Conservation (phyloP, 2,797 vertebrate genomes). For the Rhinophrynus dorsalis region DNA sequence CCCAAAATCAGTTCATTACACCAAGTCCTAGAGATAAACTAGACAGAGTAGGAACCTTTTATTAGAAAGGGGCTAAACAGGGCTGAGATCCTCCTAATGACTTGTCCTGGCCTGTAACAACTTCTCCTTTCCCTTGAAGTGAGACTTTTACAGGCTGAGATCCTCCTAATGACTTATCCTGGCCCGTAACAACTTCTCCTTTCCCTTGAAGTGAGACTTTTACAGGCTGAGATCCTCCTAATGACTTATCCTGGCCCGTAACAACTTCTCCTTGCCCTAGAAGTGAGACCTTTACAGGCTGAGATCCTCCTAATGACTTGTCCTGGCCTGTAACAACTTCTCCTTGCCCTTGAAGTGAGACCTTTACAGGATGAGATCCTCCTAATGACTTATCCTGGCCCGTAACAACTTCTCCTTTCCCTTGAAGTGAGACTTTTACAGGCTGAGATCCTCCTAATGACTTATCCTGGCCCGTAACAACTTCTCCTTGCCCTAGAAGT, state of each 20-base stretch:
- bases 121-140: background rate
- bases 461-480: too few species aligned
- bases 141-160: slow-evolving; percentile 6
- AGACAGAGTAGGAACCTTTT: background rate
- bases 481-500: background rate
- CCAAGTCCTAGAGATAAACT: background rate
- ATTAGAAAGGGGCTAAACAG: too few species aligned
- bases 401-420: slow-evolving; percentile 1
- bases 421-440: slow-evolving; percentile 12
- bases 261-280: background rate
- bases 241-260: too few species aligned
- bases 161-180: too few species aligned
- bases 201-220: slow-evolving; percentile 14
- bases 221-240: background rate
- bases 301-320: background rate
- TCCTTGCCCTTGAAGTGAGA: slow-evolving; percentile 21
- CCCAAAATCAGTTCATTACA: background rate
- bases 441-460: background rate
- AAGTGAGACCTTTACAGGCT: slow-evolving; percentile 13
- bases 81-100: background rate
- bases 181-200: too few species aligned
- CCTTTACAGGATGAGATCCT: background rate
- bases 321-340: too few species aligned
- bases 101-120: too few species aligned
- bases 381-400: too few species aligned